Percentiles rank a stretch among this genome's conserved stretches.
These are phyloP conservation scores for Mola mola DNA, from an alignment of 2,113 vertebrate species.

Conservation along the genomic window DNA sequence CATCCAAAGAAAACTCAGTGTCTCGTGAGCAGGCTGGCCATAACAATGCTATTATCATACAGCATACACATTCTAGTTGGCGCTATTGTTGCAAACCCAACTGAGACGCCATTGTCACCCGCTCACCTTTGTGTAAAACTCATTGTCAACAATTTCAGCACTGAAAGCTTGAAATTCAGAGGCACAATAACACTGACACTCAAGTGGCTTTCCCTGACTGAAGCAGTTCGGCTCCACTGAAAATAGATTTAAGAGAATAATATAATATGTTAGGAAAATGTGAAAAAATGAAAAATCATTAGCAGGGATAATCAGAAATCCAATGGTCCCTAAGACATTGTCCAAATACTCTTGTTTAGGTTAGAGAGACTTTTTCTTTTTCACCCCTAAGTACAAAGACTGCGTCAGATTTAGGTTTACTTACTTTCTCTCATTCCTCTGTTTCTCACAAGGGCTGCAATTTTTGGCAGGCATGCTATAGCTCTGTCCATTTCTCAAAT, in stretches of 20 bases:
- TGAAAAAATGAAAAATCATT: slow-evolving; percentile 66
- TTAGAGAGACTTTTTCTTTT: slow-evolving; percentile 23
- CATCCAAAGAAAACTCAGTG: slow-evolving; percentile 54
- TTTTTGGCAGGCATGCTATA: slow-evolving; percentile 33
- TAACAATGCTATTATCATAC: slow-evolving; percentile 70
- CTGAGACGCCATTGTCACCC: slow-evolving; percentile 57
- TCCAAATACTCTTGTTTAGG: slow-evolving; percentile 29
- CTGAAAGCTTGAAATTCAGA: slow-evolving; percentile 58
- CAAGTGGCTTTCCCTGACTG: slow-evolving; percentile 48
- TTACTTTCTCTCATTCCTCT: slow-evolving; percentile 10
- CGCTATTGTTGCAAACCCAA: slow-evolving; percentile 60
- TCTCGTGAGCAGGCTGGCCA: slow-evolving; percentile 34
- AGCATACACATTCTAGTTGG: slow-evolving; percentile 58
- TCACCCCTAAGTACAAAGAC: slow-evolving; percentile 1
- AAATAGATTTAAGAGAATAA: slow-evolving; percentile 43
- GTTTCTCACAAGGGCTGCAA: slow-evolving; percentile 28
- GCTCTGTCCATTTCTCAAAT: slow-evolving; percentile 68
- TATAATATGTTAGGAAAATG: slow-evolving; percentile 40
- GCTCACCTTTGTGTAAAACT: slow-evolving; percentile 68
- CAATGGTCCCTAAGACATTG: slow-evolving; percentile 31
- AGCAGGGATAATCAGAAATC: slow-evolving; percentile 34
- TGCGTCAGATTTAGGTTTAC: slow-evolving; percentile 5
- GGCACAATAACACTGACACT: slow-evolving; percentile 57
- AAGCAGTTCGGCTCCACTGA: slow-evolving; percentile 44
- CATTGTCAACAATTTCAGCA: slow-evolving; percentile 40